Evolutionary conservation across 2,113 vertebrate species (phyloP), one percentile per base, ranked within the genome.

Genomic region (Anguilla rostrata): DNA sequence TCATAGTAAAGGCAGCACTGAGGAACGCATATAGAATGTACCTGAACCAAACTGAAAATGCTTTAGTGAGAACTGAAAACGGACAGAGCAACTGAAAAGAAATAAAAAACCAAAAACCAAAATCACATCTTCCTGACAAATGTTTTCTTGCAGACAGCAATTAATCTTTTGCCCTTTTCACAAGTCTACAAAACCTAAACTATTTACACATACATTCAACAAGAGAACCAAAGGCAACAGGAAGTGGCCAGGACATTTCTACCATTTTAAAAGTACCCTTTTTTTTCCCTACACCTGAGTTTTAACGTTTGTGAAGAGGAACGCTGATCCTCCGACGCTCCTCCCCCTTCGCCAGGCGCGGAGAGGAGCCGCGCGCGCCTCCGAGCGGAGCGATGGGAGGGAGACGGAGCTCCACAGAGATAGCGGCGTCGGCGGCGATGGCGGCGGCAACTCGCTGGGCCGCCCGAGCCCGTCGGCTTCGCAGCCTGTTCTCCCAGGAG

Each of bases 191-290:
- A 89, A n/a, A n/a, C 89, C 87, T 89, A 89, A 87, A n/a, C 88
- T 91, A 90, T 90, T 93, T 88, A 91, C 88, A 89, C 87, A 86
- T 94, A 95, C 95, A 96, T 95, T 95, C 94, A 95, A 88, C 75
- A 89, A 89, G 39, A 39, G 86, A 90, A 90, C 83, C 57, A 57
- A 92, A 93, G 93, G 92, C 93, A 90, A 90, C 88, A 83, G 84
- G 87, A 84, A 89, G 91, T 85, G 29, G 22, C 20, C 66, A 0
- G 81, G 49, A 83, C n/a, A 20, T 79, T 20, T 86, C 85, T 86
- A 82, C 78, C 81, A 87, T 91, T 90, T 87, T 86, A 86, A 88
- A 34, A 89, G 92, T 93, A 93, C 90, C 92, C 89, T 91, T 89
- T 40, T 83, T 71, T 83, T 53, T 14, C 49, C 49, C 8, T 92